These are phyloP conservation scores for Anticlea derivata DNA, from an alignment of 2,888 invertebrate species.

Conservation along the genomic window DNA sequence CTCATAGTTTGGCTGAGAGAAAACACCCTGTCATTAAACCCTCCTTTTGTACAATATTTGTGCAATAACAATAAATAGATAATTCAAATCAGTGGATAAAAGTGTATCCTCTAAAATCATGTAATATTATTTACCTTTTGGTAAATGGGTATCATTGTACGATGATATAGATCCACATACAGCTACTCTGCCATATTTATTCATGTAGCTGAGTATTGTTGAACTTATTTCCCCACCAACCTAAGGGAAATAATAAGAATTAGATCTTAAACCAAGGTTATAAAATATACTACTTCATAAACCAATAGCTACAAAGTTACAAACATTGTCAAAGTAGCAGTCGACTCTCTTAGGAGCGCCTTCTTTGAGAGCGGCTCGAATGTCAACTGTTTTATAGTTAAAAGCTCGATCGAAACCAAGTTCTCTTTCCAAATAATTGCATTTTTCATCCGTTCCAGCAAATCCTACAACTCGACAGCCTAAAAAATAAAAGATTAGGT, in stretches of 20 bases:
- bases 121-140: conserved; percentile 57
- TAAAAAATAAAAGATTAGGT: conserved; percentile 37
- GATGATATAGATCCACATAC: conserved; percentile 88
- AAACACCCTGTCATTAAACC: too few species aligned
- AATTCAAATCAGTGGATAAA: too few species aligned
- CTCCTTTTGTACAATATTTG: too few species aligned
- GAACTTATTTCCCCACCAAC: conserved; percentile 89
- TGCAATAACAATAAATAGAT: too few species aligned
- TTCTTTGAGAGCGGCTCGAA: conserved; percentile 83
- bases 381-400: conserved; percentile 88
- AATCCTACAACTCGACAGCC: conserved; percentile 81
- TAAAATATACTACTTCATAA: too few species aligned
- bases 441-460: conserved; percentile 89
- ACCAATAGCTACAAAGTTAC: conserved; percentile 43
- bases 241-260: conserved; percentile 56
- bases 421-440: conserved; percentile 86
- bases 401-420: conserved; percentile 88
- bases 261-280: not conserved
- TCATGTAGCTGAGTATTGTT: conserved; percentile 87
- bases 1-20: too few species aligned
- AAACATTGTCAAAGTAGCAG: conserved; percentile 91
- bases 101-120: not conserved
- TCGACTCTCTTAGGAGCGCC: conserved; percentile 88
- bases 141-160: conserved; percentile 81
- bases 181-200: conserved; percentile 85